Percentiles rank a stretch among this genome's conserved stretches.
phyloP scores from a whole-genome alignment of 92 coral and sea anemone genomes.

The Epizoanthus scotinus region DNA sequence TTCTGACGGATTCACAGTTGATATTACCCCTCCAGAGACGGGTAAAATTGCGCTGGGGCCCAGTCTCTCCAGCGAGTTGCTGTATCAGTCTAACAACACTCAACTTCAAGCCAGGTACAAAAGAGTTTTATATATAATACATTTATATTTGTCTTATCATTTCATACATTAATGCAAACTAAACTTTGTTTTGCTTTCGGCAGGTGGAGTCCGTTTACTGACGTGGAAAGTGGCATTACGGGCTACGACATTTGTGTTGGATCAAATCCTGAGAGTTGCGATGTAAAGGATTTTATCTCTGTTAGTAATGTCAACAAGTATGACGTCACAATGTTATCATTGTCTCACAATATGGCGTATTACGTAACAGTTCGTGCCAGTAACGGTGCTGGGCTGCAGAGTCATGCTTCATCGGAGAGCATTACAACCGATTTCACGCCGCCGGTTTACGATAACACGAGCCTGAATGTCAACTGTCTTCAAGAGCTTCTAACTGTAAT shows the following conservation, averaged over 20 bases:
- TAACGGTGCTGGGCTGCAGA: conserved; percentile 70
- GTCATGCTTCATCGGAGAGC: conserved; percentile 49
- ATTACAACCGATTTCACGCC: conserved; percentile 77
- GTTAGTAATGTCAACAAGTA: conserved; percentile 59
- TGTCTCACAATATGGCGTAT: conserved; percentile 62
- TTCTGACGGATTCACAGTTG: conserved; percentile 79
- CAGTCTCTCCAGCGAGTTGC: neutral
- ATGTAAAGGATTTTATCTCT: conserved; percentile 45
- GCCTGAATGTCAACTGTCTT: conserved; percentile 54
- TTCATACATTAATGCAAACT: neutral
- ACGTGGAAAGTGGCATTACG: conserved; percentile 78
- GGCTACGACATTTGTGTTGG: conserved; percentile 72
- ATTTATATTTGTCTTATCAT: neutral
- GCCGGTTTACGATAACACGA: conserved; percentile 53
- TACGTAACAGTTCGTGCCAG: conserved; percentile 67
- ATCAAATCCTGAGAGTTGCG: conserved; percentile 58
- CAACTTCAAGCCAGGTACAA: conserved; percentile 29
- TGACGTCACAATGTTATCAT: conserved; percentile 47
- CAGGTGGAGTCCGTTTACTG: conserved; percentile 81
- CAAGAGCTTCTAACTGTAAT: conserved; percentile 59
- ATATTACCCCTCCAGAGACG: conserved; percentile 68
- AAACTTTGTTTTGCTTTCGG: neutral
- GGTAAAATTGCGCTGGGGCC: conserved; percentile 60
- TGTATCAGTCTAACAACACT: conserved; percentile 17
- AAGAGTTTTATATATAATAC: neutral